These are phyloP conservation scores for Platypus cylindrus DNA, from an alignment of 2,888 invertebrate species.

Conservation along the genomic window DNA sequence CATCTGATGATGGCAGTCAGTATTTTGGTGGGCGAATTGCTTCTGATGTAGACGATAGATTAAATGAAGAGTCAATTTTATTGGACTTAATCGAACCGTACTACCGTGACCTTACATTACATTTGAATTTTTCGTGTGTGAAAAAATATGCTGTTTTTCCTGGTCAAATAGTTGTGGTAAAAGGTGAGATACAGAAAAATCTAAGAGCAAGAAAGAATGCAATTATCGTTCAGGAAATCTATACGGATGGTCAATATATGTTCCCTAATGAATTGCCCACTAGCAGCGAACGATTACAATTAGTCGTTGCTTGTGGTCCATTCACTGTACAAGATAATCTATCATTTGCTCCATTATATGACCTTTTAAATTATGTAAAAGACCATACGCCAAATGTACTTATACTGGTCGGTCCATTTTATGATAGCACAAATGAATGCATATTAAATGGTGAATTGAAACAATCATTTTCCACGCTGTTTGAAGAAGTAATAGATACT, in stretches of 20 bases:
- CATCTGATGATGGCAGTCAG: too few relatives aligned
- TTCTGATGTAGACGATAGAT: conserved; percentile 59
- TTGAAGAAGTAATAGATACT: conserved; percentile 55
- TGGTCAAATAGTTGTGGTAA: conserved; percentile 65
- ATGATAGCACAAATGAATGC: conserved; percentile 49
- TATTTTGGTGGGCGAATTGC: conserved; percentile 72
- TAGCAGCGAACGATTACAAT: conserved; percentile 39
- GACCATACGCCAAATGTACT: conserved; percentile 64
- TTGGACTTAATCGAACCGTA: conserved; percentile 53
- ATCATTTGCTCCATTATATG: conserved; percentile 67
- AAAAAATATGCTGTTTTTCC: conserved; percentile 59
- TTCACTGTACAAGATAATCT: conserved; percentile 68
- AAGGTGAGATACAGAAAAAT: conserved; percentile 55
- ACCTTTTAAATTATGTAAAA: conserved; percentile 54
- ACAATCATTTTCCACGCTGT: conserved; percentile 60
- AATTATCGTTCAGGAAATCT: conserved; percentile 54
- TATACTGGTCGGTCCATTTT: conserved; percentile 74
- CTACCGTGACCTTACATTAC: conserved; percentile 31
- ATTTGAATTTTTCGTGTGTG: conserved; percentile 39
- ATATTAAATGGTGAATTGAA: conserved; percentile 47
- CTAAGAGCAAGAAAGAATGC: background rate
- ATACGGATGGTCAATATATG: conserved; percentile 40
- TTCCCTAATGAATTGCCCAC: conserved; percentile 34
- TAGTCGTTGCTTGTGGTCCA: conserved; percentile 73
- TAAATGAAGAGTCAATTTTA: conserved; percentile 56